phyloP scores from a whole-genome alignment of 2,797 vertebrate species.

The Macropodus opercularis region DNA sequence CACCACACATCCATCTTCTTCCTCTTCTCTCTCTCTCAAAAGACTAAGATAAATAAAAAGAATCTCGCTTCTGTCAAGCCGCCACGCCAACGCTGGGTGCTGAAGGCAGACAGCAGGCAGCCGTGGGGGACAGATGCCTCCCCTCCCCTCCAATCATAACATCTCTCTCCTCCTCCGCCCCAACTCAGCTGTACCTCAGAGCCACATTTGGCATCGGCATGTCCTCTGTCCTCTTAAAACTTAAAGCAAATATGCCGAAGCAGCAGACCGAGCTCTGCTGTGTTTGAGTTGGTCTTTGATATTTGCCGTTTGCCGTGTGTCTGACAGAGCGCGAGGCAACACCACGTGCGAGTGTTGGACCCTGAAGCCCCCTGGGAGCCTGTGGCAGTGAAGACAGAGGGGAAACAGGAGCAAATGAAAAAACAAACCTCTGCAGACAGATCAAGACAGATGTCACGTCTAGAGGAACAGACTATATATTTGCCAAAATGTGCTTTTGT shows the following conservation, averaged over 20 bases:
- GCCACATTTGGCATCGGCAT: slow-evolving; percentile 57
- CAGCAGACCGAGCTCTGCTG: slow-evolving; percentile 38
- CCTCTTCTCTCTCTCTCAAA: slow-evolving; percentile 35
- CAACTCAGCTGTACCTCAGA: slow-evolving; percentile 50
- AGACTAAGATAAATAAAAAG: slow-evolving; percentile 5
- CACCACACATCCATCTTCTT: slow-evolving; percentile 44
- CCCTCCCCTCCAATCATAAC: slow-evolving; percentile 10
- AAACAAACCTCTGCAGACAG: slow-evolving; percentile 4
- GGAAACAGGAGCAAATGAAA: slow-evolving; percentile 7
- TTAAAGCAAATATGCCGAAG: slow-evolving; percentile 46
- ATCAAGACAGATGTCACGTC: background rate
- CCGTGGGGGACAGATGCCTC: slow-evolving; percentile 44
- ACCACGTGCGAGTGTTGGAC: slow-evolving; percentile 14
- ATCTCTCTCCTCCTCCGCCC: slow-evolving; percentile 1
- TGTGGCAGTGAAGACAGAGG: background rate
- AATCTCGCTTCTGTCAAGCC: slow-evolving; percentile 24
- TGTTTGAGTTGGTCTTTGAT: slow-evolving; percentile 57
- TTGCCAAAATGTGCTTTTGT: too few relatives aligned
- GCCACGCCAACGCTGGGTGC: slow-evolving; percentile 18
- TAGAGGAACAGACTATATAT: too few relatives aligned
- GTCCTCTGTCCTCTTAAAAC: slow-evolving; percentile 58
- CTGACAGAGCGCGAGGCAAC: slow-evolving; percentile 24
- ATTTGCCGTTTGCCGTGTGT: slow-evolving; percentile 36
- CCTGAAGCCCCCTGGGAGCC: slow-evolving; percentile 5
- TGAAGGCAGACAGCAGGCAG: slow-evolving; percentile 50